Evolutionary conservation across 1,140 invertebrate genomes (phyloP), one percentile per base, ranked within the genome.

Genomic region (Drosophila littoralis): DNA sequence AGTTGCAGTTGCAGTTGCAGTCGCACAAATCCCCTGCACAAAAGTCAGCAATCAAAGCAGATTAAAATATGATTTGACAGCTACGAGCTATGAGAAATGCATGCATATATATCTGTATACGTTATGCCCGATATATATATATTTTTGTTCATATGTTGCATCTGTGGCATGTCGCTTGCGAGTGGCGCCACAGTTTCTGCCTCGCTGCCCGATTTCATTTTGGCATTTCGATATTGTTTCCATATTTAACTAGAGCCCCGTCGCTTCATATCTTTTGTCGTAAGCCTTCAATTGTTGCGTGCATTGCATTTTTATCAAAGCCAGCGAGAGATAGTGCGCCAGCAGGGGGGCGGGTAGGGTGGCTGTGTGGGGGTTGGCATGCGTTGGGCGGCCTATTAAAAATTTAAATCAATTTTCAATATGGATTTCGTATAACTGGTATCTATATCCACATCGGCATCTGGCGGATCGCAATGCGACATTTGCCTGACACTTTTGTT

Each of bases 41-140:
- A 90, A 91, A 91, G 90, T 91, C 90, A 91, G 85, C 90, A 91
- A 91, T 91, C 90, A 91, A 91, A 91, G 81, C 86, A 91, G 90
- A 91, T 91, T 91, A 91, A 91, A 91, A 91, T 91, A 91, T 91
- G 90, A 91, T 91, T 91, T 91, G 90, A 91, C 85, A 91, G 85
- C 82, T 70, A 45, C 81, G 74, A 91, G 83, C 78, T 79, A 67
- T 79, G 75, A 61, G 67, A 77, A 79, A 79, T 63, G 67, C 32
- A 68, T 42, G 64, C 63, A 69, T 52, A 61, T 59, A 63, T 45
- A 52, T 28, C 32, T 57, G 38, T 33, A 46, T 58, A 48, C 59
- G 46, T 28, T 12, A 12, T 48, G 15, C 13, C 17, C 38, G 22
- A 54, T 45, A 0, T 45, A 45, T 22, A 68, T 42, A 57, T 42